phyloP scores from a whole-genome alignment of 2,113 vertebrate species.

The Neolamprologus devosi region DNA sequence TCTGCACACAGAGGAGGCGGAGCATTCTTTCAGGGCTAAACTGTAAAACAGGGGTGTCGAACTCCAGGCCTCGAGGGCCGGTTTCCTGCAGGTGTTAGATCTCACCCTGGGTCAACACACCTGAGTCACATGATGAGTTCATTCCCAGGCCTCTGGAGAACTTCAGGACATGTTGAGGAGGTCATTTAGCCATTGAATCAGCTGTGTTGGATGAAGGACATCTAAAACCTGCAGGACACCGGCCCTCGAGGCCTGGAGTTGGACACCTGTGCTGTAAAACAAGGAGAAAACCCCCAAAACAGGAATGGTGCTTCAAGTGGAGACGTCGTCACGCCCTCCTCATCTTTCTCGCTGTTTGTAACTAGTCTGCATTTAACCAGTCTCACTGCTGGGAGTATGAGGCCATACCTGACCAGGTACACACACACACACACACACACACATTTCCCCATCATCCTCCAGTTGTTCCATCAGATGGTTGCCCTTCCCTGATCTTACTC shows the following conservation, averaged over 20 bases:
- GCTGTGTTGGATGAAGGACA: too few species aligned
- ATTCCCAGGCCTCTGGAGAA: too few species aligned
- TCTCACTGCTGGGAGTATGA: not conserved
- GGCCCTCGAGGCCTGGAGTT: too few species aligned
- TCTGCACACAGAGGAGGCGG: not conserved
- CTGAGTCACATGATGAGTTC: too few species aligned
- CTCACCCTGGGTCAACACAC: too few species aligned
- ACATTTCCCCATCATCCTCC: not conserved
- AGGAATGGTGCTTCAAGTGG: not conserved
- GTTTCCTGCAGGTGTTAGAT: too few species aligned
- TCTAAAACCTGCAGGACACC: too few species aligned
- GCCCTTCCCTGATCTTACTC: not conserved
- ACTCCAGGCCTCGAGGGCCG: too few species aligned
- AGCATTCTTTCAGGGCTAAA: not conserved
- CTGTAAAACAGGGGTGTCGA: not conserved
- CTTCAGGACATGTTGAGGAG: too few species aligned
- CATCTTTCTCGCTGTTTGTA: not conserved
- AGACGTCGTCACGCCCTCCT: not conserved
- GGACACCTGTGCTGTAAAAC: not conserved
- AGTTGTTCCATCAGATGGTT: not conserved
- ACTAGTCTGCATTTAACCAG: not conserved
- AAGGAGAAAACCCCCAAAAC: not conserved
- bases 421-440: not conserved
- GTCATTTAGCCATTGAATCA: too few species aligned
- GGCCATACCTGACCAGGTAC: not conserved